These are phyloP conservation scores for Beris chalybata DNA, from an alignment of 2,888 invertebrate species.

Conservation along the genomic window DNA sequence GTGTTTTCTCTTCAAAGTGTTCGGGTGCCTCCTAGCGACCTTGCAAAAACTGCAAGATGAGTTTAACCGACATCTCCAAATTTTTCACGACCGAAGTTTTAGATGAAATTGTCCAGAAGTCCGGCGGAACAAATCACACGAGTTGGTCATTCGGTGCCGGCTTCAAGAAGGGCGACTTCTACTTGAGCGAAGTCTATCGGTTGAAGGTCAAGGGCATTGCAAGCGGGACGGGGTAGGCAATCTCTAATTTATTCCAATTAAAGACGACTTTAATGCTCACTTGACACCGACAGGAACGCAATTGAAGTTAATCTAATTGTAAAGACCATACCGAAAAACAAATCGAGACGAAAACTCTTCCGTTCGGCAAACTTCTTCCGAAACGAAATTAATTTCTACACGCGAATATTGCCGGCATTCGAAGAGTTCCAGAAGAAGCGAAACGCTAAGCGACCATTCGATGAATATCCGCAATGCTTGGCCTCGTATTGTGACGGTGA, in stretches of 20 bases:
- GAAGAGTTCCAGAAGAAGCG: constrained; percentile 49
- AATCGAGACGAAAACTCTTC: constrained; percentile 65
- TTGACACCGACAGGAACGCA: constrained; percentile 39
- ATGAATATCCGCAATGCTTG: constrained; percentile 59
- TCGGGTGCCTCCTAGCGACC: too few species aligned
- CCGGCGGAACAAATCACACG: constrained; percentile 51
- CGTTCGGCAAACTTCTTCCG: constrained; percentile 68
- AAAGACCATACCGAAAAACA: constrained; percentile 68
- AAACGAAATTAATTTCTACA: constrained; percentile 72
- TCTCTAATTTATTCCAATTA: neutral
- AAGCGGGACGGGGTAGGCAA: constrained; percentile 43
- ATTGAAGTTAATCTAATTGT: constrained; percentile 62
- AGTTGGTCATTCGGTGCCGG: constrained; percentile 56
- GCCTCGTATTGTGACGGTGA: constrained; percentile 58
- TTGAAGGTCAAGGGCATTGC: constrained; percentile 59
- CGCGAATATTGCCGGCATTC: constrained; percentile 49
- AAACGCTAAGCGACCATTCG: constrained; percentile 57
- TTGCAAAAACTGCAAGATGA: constrained; percentile 34
- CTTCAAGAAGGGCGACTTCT: constrained; percentile 68
- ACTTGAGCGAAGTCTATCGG: constrained; percentile 66
- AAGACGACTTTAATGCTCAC: neutral
- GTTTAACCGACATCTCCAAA: constrained; percentile 50
- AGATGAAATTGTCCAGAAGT: constrained; percentile 52
- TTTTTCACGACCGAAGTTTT: constrained; percentile 56
- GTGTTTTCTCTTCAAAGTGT: too few species aligned